Evolutionary conservation across 2,113 vertebrate species (phyloP), one percentile per base, ranked within the genome.

Genomic region (Ahaetulla prasina): DNA sequence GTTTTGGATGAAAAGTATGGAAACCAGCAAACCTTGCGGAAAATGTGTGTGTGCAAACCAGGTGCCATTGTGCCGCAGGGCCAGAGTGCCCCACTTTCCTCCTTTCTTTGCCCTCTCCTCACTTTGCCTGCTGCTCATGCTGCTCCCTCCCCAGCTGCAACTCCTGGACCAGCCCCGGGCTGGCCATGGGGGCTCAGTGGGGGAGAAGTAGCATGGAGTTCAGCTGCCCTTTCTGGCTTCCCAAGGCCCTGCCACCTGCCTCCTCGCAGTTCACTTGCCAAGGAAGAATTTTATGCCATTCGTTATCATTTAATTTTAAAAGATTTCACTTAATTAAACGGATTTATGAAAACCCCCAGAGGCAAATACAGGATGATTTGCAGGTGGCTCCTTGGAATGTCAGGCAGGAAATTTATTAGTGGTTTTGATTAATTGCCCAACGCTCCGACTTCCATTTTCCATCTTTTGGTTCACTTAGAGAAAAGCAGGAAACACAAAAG

Each of bases 241-340:
- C n/a, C 2, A n/a, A 88, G 95, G 90, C 85, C 63, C 93, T 94
- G 90, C 57, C 93, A 91, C 93, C 92, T 94, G 94, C 45, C 5
- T 14, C 93, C 89, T 57, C 20, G 1, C 54, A 5, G 25, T 92
- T 94, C 90, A 30, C 92, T 94, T 2, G 10, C 91, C 57, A 89
- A 22, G 87, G 88, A 94, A 93, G 85, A 94, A 94, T 95, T 96
- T 95, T 11, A 96, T 90, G 52, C 88, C 94, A 96, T 96, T 94
- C 92, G 89, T 88, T 92, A 84, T 92, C 92, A 96, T 94, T 96
- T 95, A 95, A 95, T 96, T 96, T 96, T 92, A 94, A 95, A 96
- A 94, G 92, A 57, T 94, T 94, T 94, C 90, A 92, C 95, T 96
- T 97, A 95, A 96, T 97, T 96, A 97, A 97, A 94, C 90, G 94